These are phyloP conservation scores for Limnephilus rhombicus DNA, from an alignment of 2,888 invertebrate genomes.

Conservation along the genomic window DNA sequence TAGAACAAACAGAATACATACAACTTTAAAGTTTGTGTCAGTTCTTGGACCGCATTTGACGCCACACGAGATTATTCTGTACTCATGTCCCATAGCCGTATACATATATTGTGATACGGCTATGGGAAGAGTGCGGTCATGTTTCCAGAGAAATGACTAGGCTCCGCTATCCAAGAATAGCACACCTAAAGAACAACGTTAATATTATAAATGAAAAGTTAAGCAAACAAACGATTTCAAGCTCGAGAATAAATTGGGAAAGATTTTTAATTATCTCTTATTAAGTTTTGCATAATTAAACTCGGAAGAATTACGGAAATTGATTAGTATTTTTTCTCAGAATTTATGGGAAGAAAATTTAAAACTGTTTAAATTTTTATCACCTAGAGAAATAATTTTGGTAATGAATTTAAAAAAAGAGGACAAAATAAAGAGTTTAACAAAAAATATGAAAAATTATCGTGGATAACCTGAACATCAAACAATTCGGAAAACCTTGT, in stretches of 20 bases:
- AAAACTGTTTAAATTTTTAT: neutral
- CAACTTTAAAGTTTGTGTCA: neutral
- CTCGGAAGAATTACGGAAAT: neutral
- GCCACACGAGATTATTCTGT: neutral
- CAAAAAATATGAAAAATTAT: neutral
- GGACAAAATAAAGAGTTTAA: neutral
- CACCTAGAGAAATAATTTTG: neutral
- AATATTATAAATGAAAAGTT: neutral
- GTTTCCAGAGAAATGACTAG: constrained; percentile 7
- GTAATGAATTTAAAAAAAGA: neutral
- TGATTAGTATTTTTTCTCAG: neutral
- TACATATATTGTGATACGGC: neutral
- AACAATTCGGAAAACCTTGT: neutral
- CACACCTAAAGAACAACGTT: neutral
- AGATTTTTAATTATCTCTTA: neutral
- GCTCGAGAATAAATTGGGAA: neutral
- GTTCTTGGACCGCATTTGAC: neutral
- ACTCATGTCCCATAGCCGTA: neutral
- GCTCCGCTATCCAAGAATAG: neutral
- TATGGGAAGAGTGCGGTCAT: neutral
- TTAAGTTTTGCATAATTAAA: neutral
- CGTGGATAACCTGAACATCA: neutral
- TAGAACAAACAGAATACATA: neutral
- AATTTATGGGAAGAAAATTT: neutral
- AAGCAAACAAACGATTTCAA: neutral